Base-by-base conservation (phyloP, 2,888 invertebrate species). In the Chloroclysta siterata region DNA sequence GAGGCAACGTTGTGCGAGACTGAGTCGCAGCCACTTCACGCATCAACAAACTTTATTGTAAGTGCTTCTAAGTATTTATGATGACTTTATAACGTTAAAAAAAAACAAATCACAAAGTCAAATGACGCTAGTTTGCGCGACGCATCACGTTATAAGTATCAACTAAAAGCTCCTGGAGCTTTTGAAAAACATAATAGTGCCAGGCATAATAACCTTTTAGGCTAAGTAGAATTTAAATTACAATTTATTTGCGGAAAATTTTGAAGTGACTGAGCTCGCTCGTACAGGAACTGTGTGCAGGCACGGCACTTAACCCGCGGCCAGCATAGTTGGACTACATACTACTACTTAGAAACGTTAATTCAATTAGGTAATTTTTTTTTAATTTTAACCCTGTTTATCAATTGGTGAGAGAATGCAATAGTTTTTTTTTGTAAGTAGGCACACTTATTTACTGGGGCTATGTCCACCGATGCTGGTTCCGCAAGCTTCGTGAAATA, bases 1-100 rank as follows among this genome's bases (percentile, higher is more conserved):
- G 89, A 88, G 90, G 90, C 88, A 88, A 88, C 90, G 89, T 89
- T 88, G 89, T 89, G 90, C 87, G 88, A 82, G 84, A 71, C 79
- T 66, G 69, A 69, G 76, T 79, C 77, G 74, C 75, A 65, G 69
- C 53, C 77, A 69, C 77, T 74, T 76, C 76, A 72, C 72, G 54
- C 46, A 46, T 17, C 17, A 42, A 42, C 42, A 42, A 29, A n/a
- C n/a, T n/a, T n/a, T n/a, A n/a, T n/a, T n/a, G n/a, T n/a, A n/a
- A n/a, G n/a, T n/a, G n/a, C n/a, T n/a, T n/a, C n/a, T n/a, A n/a
- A 22, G 22, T 22, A 22, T 22, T 2, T 22, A 22, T 22, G 22
- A 1, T 22, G 22, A 22, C 22, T 22, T 22, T 22, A 22, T 22
- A 22, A 22, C 22, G 22, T 22, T 22, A 1, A 2, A 2, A 22